phyloP scores from a whole-genome alignment of 2,113 vertebrate species.

The Centropus bengalensis region DNA sequence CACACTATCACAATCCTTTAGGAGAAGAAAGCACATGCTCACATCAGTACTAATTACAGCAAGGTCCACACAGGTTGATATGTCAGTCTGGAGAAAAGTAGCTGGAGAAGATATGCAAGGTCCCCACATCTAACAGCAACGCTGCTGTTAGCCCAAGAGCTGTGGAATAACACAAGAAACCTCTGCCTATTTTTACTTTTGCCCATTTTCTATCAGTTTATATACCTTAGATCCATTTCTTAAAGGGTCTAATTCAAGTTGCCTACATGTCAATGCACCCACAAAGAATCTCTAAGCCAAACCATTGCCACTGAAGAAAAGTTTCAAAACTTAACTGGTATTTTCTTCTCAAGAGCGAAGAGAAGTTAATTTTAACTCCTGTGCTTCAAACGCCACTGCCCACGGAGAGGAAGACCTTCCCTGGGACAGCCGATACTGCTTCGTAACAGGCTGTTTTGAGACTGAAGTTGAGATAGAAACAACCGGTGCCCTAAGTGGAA shows the following conservation, averaged over 20 bases:
- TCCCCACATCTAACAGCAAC: not conserved
- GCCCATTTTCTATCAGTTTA: not conserved
- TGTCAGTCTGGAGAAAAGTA: not conserved
- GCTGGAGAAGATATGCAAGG: not conserved
- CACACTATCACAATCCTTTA: not conserved
- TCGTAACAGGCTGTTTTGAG: not conserved
- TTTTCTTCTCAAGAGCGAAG: not conserved
- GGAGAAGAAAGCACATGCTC: not conserved
- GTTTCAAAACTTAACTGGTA: conserved; percentile 46
- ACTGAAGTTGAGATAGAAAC: conserved; percentile 38
- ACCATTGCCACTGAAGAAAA: not conserved
- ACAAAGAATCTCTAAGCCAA: not conserved
- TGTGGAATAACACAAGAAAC: not conserved
- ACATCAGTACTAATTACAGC: not conserved
- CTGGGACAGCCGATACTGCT: accelerated
- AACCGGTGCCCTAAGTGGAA: not conserved
- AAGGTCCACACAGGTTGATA: not conserved
- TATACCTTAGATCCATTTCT: not conserved
- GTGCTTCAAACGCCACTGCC: not conserved
- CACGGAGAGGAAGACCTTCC: not conserved
- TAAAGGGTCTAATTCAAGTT: not conserved
- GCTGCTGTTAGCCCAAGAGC: not conserved
- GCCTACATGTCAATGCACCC: not conserved
- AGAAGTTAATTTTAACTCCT: not conserved
- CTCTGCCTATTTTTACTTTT: not conserved